Conservation (phyloP, 2,888 invertebrate genomes). For the Mactromeris polynyma region DNA sequence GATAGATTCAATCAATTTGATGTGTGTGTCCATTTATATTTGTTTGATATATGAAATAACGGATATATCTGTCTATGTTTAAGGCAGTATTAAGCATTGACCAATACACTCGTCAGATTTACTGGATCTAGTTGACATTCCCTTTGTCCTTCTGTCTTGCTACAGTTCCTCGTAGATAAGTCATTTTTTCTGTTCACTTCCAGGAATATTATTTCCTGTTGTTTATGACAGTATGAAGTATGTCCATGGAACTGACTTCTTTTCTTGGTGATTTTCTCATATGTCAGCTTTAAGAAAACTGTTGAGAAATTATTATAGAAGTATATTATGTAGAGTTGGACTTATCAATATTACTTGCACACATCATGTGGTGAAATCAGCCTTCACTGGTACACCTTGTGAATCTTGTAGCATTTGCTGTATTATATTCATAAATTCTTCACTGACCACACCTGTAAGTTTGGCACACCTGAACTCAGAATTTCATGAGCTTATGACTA, state of each 20-base stretch:
- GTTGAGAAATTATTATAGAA: not conserved
- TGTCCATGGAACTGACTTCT: not conserved
- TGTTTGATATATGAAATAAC: not conserved
- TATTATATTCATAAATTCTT: not conserved
- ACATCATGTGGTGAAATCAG: too few species aligned
- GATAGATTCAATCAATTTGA: not conserved
- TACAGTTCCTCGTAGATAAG: not conserved
- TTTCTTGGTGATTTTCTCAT: not conserved
- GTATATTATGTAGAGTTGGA: too few species aligned
- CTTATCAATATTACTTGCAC: too few species aligned
- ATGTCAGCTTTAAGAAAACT: not conserved
- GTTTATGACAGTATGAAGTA: not conserved
- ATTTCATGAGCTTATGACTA: not conserved
- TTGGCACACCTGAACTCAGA: not conserved
- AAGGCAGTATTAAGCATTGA: not conserved
- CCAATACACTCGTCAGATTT: not conserved
- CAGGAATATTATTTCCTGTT: not conserved
- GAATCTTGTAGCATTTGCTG: too few species aligned
- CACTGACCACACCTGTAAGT: not conserved
- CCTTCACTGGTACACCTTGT: too few species aligned
- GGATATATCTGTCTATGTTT: not conserved
- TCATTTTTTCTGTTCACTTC: not conserved
- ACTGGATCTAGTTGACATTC: not conserved
- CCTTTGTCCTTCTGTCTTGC: not conserved
- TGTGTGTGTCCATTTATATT: conserved; percentile 2